Evolutionary conservation across 2,888 invertebrate genomes (phyloP).

Genomic region (Acanthopleura granulata): DNA sequence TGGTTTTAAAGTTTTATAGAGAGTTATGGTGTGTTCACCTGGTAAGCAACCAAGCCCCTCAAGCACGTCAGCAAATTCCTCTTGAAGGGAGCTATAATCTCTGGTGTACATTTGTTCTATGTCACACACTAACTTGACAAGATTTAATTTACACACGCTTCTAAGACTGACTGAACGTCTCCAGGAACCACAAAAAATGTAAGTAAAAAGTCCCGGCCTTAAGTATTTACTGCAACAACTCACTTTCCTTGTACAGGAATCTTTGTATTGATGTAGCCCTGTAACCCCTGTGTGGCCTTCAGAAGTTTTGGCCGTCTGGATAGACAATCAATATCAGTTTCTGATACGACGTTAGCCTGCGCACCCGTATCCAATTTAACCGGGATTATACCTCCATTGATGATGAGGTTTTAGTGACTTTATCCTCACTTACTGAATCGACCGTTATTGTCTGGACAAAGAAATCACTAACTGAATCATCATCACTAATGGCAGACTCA

Average conservation of each 20-base stretch:
- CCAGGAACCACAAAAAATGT: background rate
- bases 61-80: constrained; percentile 31
- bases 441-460: too few species aligned
- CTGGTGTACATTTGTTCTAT: background rate
- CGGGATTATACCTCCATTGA: background rate
- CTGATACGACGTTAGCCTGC: background rate
- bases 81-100: background rate
- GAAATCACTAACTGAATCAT: too few species aligned
- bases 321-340: background rate
- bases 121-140: constrained; percentile 1
- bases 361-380: background rate
- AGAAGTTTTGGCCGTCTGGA: background rate
- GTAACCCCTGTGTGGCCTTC: background rate
- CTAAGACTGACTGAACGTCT: background rate
- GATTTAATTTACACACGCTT: background rate
- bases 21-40: constrained; percentile 29
- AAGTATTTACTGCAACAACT: background rate
- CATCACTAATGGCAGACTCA: too few species aligned
- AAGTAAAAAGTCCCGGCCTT: background rate
- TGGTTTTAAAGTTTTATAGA: constrained; percentile 24
- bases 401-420: background rate
- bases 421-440: background rate
- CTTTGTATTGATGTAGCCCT: background rate
- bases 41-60: constrained; percentile 31
- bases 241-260: background rate